Conservation (phyloP, 2,797 vertebrate genomes). For the Triplophysa yarkandensis region DNA sequence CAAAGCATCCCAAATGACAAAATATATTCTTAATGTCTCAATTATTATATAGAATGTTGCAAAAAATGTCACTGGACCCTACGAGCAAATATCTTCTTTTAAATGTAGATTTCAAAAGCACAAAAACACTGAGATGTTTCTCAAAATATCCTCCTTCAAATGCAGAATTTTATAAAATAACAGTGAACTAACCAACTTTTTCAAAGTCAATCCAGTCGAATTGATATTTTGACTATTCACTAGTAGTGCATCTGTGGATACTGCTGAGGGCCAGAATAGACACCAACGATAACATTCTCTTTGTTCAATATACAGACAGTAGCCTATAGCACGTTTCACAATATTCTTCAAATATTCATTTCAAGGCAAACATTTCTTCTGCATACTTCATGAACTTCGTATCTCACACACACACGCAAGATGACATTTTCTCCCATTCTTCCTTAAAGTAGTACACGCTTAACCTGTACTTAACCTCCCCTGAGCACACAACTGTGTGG, state of each 20-base stretch:
- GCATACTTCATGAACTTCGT: neutral
- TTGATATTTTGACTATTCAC: neutral
- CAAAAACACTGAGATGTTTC: too few relatives aligned
- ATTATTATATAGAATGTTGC: too few relatives aligned
- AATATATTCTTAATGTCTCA: too few relatives aligned
- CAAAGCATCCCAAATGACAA: too few relatives aligned
- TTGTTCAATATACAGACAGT: neutral
- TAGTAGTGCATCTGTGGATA: neutral
- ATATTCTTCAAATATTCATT: neutral
- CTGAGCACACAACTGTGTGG: constrained; percentile 61
- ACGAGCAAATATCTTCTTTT: too few relatives aligned
- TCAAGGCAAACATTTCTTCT: neutral
- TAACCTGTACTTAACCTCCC: constrained; percentile 64
- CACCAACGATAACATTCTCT: neutral
- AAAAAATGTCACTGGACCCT: too few relatives aligned
- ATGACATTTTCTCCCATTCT: constrained; percentile 41
- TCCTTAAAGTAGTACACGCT: constrained; percentile 50
- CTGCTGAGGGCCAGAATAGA: neutral
- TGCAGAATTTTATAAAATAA: too few relatives aligned
- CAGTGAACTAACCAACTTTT: too few relatives aligned
- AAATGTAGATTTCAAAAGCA: too few relatives aligned
- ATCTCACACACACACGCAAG: neutral
- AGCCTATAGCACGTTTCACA: neutral
- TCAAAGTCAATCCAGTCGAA: too few relatives aligned
- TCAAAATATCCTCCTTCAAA: too few relatives aligned